Conservation (phyloP, 1,140 invertebrate genomes). For the Nasonia giraulti region DNA sequence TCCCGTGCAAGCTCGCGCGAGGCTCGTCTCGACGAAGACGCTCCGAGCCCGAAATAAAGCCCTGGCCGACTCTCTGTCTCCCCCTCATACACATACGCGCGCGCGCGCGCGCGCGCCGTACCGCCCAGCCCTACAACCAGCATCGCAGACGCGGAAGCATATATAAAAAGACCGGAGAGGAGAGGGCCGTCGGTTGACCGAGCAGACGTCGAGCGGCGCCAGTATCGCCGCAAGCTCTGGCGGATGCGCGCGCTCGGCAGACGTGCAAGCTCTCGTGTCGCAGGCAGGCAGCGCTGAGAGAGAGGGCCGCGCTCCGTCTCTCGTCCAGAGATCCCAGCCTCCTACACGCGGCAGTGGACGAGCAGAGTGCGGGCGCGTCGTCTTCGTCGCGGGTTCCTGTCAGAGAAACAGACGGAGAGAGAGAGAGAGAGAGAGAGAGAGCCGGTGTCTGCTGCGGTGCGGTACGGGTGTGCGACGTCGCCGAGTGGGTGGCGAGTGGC, state of each 20-base stretch:
- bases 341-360: not conserved
- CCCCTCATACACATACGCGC: no score
- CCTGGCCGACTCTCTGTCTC: not conserved
- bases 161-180: not conserved
- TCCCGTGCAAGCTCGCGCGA: not conserved
- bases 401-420: not conserved
- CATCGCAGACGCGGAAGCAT: not conserved
- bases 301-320: not conserved
- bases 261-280: conserved; percentile 2
- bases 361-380: not conserved
- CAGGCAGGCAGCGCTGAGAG: not conserved
- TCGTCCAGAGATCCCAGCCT: not conserved
- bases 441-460: not conserved
- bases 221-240: not conserved
- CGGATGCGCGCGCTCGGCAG: not conserved
- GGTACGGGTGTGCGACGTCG: not conserved
- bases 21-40: not conserved
- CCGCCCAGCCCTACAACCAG: not conserved
- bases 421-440: no score
- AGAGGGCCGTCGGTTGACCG: not conserved
- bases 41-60: not conserved
- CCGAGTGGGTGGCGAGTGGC: not conserved
- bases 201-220: not conserved
- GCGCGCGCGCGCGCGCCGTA: no score
- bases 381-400: not conserved